Evolutionary conservation across 2,888 invertebrate genomes (phyloP), one percentile per base, ranked within the genome.

Genomic region (Lutraria lutraria): DNA sequence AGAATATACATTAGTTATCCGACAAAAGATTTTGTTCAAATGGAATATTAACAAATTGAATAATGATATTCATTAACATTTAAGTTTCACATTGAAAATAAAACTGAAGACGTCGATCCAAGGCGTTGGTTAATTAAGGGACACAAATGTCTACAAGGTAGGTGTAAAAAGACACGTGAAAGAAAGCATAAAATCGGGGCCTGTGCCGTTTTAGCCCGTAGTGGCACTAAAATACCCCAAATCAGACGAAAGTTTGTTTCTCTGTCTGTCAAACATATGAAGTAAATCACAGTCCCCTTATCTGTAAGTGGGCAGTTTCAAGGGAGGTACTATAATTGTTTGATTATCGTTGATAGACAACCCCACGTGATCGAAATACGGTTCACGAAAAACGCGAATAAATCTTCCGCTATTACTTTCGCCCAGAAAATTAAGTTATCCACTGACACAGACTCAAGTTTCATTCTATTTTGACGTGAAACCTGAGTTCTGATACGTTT

Each of bases 321-420:
- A 81, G 87, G 86, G 89, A 81, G 85, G 89, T 88, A 52, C 86
- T 84, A 81, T 87, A 88, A 91, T 88, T 91, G 89, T 54, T 87
- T 91, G 87, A 91, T 91, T 85, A 90, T 43, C 79, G 83, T 43
- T 89, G 89, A 91, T 83, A 83, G 89, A 84, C 87, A 84, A 68
- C 56, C 12, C 34, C 89, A 87, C 91, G 89, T 89, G 89, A 89
- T 85, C 80, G n/a, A 68, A 80, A 72, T 85, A 63, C 43, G 80
- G 85, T 85, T 85, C 85, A 60, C 79, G 80, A 81, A 68, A 72
- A 76, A 84, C 63, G 34, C 31, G 21, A 76, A 87, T 91, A 91
- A 91, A 91, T 91, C 91, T 89, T 60, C 83, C 63, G 53, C 19
- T 76, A 56, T 54, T 34, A 87, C 54, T 84, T 85, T 79, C n/a